Conservation (phyloP, 2,797 vertebrate genomes). For the Schizopygopsis malacanthus region DNA sequence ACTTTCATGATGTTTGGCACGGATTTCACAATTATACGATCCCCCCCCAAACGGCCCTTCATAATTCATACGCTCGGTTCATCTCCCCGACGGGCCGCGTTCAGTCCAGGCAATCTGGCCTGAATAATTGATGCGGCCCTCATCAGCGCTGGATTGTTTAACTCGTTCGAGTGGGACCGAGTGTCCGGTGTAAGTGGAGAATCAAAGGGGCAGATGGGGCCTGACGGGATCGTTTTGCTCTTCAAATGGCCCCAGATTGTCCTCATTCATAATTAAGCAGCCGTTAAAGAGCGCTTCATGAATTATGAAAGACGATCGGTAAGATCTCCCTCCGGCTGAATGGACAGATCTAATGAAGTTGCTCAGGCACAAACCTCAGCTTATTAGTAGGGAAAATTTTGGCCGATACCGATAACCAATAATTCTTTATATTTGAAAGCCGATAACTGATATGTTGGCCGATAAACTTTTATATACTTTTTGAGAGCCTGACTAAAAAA, state of each 20-base stretch:
- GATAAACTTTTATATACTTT: too few species aligned
- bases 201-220: slow-evolving; percentile 81
- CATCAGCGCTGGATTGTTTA: slow-evolving; percentile 75
- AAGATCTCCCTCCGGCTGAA: slow-evolving; percentile 56
- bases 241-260: slow-evolving; percentile 82
- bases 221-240: slow-evolving; percentile 77
- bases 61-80: slow-evolving; percentile 72
- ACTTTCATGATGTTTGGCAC: slow-evolving; percentile 61
- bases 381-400: neutral
- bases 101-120: slow-evolving; percentile 66
- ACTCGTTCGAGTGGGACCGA: slow-evolving; percentile 73
- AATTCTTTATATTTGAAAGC: too few species aligned
- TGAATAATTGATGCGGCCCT: slow-evolving; percentile 79
- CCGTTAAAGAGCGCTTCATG: slow-evolving; percentile 72
- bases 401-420: too few species aligned
- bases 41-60: slow-evolving; percentile 65
- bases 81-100: slow-evolving; percentile 53
- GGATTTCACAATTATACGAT: slow-evolving; percentile 67
- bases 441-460: too few species aligned
- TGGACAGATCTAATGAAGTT: slow-evolving; percentile 55
- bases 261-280: slow-evolving; percentile 87
- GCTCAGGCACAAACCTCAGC: slow-evolving; percentile 1
- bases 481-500: too few species aligned
- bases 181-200: slow-evolving; percentile 73
- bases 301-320: slow-evolving; percentile 68